These are phyloP conservation scores for Eulacestoma nigropectus DNA, from an alignment of 2,113 vertebrate genomes.

Conservation along the genomic window DNA sequence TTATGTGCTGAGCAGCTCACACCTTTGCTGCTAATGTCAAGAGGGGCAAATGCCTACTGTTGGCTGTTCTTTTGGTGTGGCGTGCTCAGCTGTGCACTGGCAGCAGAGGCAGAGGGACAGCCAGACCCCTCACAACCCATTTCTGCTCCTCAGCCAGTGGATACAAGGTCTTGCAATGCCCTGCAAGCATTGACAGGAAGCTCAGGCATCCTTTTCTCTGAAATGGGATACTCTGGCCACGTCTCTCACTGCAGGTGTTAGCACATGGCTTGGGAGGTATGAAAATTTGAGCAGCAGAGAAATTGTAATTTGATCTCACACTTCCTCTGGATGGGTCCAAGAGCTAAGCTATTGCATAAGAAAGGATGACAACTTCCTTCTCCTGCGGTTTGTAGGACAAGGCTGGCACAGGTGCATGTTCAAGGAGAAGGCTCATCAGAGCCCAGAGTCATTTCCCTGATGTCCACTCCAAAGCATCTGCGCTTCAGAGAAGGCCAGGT, in stretches of 20 bases:
- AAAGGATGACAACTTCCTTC: background rate
- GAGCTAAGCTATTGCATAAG: background rate
- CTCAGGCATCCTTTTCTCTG: background rate
- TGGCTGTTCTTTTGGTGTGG: background rate
- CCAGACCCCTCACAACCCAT: rapidly evolving
- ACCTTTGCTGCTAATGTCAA: background rate
- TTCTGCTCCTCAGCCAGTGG: background rate
- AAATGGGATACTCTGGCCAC: background rate
- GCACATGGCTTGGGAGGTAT: background rate
- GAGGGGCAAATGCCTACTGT: background rate
- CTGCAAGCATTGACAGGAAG: background rate
- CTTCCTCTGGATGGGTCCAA: background rate
- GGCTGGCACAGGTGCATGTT: background rate
- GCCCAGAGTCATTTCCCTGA: background rate
- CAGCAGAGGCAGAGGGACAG: background rate
- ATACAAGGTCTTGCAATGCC: background rate
- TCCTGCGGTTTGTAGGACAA: background rate
- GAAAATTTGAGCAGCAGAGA: background rate
- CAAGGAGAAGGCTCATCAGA: background rate
- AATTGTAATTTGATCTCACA: background rate
- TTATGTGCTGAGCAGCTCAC: background rate
- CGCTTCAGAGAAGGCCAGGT: background rate
- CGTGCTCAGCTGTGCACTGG: rapidly evolving
- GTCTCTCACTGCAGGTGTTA: background rate
- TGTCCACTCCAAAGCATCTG: background rate